Percentiles rank a stretch among this genome's conserved stretches.
phyloP scores from a whole-genome alignment of 1,140 invertebrate species.

The Cydia pomonella region DNA sequence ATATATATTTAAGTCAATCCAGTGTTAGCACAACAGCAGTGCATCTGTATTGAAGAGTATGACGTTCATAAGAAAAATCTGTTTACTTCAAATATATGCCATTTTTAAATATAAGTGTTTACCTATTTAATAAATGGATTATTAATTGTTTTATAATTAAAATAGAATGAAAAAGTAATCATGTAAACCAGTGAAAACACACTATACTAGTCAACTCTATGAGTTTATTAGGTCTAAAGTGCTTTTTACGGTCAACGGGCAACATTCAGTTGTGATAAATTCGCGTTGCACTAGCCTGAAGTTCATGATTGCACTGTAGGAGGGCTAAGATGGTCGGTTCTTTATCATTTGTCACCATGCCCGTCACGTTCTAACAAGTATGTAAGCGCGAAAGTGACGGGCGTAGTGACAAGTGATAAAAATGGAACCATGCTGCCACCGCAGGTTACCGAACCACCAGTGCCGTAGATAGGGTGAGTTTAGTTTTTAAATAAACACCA shows the following conservation, averaged over 20 bases:
- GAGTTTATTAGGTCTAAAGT: not conserved
- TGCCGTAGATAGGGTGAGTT: not conserved
- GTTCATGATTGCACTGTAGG: not conserved
- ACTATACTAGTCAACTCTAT: not conserved
- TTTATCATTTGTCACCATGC: too few species aligned
- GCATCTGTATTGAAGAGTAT: not conserved
- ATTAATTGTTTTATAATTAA: too few species aligned
- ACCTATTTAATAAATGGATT: not conserved
- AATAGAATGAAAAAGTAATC: too few species aligned
- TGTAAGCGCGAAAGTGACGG: too few species aligned
- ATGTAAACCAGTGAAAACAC: not conserved
- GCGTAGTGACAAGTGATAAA: too few species aligned
- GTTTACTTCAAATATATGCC: not conserved
- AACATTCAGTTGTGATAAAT: slow-evolving; percentile 1
- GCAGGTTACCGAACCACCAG: not conserved
- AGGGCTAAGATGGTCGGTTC: too few species aligned
- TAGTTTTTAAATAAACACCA: not conserved
- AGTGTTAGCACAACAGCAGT: not conserved
- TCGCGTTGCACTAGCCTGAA: not conserved
- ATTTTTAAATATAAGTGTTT: not conserved
- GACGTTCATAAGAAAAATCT: not conserved
- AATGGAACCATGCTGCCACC: too few species aligned
- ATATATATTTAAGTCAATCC: not conserved
- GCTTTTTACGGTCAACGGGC: not conserved
- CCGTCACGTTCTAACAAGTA: too few species aligned